A percentile compares a stretch with the other conserved stretches of the same genome.
phyloP scores from a whole-genome alignment of 2,888 invertebrate genomes.

The Cantharis rustica region DNA sequence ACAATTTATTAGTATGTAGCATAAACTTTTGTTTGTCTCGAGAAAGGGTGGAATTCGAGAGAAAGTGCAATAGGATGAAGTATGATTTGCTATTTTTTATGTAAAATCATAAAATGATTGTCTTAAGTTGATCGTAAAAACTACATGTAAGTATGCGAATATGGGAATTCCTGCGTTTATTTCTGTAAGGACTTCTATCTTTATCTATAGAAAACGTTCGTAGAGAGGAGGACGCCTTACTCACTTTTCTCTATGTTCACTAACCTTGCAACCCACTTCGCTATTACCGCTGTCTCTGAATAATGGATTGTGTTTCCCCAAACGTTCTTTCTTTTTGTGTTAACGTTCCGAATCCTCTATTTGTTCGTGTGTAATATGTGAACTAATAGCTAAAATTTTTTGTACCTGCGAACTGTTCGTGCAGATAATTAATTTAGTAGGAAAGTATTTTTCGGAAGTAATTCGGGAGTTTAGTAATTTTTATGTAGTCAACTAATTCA shows the following conservation, averaged over 20 bases:
- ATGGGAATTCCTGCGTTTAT: conserved; percentile 28
- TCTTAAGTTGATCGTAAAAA: conserved; percentile 7
- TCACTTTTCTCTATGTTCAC: conserved; percentile 30
- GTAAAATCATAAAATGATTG: neutral
- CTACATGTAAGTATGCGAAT: conserved; percentile 29
- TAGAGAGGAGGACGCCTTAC: conserved; percentile 14
- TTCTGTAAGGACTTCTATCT: conserved; percentile 13
- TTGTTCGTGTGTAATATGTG: conserved; percentile 32
- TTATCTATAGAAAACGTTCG: conserved; percentile 12
- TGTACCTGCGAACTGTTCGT: conserved; percentile 19
- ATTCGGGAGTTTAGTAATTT: conserved; percentile 3
- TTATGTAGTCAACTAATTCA: neutral
- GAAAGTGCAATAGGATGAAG: neutral
- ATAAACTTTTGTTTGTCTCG: neutral
- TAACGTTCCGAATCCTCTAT: conserved; percentile 33
- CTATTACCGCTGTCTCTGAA: conserved; percentile 48
- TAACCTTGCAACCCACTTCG: conserved; percentile 40
- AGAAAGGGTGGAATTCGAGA: neutral
- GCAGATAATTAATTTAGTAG: conserved; percentile 26
- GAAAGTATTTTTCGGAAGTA: conserved; percentile 15
- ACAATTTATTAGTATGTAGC: neutral
- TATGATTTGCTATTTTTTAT: neutral
- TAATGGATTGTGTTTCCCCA: conserved; percentile 46
- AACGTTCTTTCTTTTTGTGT: conserved; percentile 38
- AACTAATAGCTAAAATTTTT: conserved; percentile 28